phyloP scores from a whole-genome alignment of 2,113 vertebrate genomes.

The Micronisus gabar region DNA sequence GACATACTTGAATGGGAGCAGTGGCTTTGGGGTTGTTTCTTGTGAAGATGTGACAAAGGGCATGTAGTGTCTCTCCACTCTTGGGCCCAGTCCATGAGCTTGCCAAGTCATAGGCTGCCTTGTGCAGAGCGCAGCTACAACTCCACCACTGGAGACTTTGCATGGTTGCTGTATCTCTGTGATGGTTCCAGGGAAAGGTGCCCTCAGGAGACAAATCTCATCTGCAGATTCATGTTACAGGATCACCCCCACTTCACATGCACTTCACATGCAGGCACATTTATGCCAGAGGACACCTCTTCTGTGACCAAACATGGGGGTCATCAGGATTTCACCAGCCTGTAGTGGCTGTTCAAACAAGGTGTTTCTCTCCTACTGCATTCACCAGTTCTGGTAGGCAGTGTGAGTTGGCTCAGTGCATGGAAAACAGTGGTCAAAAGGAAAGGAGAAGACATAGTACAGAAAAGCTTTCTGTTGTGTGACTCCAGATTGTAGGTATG shows the following conservation, averaged over 20 bases:
- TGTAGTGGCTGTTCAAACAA: neutral
- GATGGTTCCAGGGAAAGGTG: neutral
- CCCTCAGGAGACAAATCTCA: neutral
- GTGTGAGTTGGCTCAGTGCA: neutral
- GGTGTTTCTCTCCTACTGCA: neutral
- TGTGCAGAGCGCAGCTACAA: neutral
- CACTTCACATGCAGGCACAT: neutral
- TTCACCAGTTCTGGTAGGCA: neutral
- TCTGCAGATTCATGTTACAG: neutral
- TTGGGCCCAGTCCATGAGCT: neutral
- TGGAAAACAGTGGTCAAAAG: neutral
- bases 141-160: too few species aligned
- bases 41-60: neutral
- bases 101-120: neutral
- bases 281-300: neutral
- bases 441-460: neutral
- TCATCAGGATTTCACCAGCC: neutral
- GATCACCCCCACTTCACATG: neutral
- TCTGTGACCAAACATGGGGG: neutral
- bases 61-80: neutral
- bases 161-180: neutral
- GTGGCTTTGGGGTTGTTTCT: neutral
- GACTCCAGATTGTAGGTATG: neutral
- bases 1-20: neutral
- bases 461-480: neutral